These are phyloP conservation scores for Spheniscus mendiculus DNA, from an alignment of 2,113 vertebrate species.

Conservation along the genomic window DNA sequence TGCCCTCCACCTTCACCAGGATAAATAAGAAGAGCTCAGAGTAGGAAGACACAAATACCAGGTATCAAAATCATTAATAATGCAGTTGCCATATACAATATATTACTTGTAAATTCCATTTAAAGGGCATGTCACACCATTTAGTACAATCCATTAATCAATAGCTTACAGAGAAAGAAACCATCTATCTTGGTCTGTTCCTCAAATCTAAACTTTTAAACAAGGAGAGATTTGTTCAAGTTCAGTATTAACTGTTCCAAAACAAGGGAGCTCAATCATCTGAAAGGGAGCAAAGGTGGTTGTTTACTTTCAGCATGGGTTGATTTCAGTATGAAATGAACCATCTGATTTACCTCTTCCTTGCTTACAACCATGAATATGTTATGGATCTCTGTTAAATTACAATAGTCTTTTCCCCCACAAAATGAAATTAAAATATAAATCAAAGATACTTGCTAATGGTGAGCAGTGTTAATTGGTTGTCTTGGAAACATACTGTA, in stretches of 20 bases:
- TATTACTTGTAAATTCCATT: slow-evolving; percentile 65
- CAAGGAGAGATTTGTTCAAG: slow-evolving; percentile 19
- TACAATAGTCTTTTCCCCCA: background rate
- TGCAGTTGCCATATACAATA: background rate
- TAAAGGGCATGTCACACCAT: slow-evolving; percentile 52
- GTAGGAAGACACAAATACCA: slow-evolving; percentile 28
- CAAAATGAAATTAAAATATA: background rate
- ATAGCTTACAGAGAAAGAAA: slow-evolving; percentile 35
- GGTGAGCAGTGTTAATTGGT: background rate
- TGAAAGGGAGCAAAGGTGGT: background rate
- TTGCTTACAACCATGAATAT: background rate
- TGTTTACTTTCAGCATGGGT: background rate
- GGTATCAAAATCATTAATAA: slow-evolving; percentile 59
- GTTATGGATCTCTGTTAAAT: background rate
- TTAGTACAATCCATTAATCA: slow-evolving; percentile 61
- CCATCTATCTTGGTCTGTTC: slow-evolving; percentile 18
- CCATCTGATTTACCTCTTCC: background rate
- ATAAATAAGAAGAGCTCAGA: slow-evolving; percentile 47
- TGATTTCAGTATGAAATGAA: slow-evolving; percentile 31
- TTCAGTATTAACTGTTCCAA: background rate
- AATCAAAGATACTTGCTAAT: background rate
- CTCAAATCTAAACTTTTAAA: slow-evolving; percentile 52
- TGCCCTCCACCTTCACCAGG: background rate
- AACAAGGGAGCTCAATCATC: background rate
- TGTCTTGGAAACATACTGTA: background rate